Conservation (phyloP, 1,140 invertebrate genomes). For the Lerema accius region DNA sequence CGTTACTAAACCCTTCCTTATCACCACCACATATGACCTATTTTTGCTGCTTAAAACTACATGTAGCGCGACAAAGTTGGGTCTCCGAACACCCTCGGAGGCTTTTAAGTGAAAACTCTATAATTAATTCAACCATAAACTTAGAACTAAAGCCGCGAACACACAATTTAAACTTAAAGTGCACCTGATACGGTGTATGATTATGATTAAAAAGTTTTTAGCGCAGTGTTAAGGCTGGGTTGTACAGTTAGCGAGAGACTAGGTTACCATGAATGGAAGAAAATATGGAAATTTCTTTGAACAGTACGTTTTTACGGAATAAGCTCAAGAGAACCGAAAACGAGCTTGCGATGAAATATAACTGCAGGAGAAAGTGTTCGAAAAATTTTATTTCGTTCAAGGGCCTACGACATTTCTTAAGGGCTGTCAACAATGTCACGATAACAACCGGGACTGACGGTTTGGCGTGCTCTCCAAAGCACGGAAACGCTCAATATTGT, state of each 20-base stretch:
- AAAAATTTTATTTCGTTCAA: too few species aligned
- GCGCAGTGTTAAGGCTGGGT: neutral
- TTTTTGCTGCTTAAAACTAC: constrained; percentile 1
- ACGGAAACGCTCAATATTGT: too few species aligned
- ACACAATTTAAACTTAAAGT: constrained; percentile 32
- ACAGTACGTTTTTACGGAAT: too few species aligned
- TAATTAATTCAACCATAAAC: constrained; percentile 34
- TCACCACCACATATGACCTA: neutral
- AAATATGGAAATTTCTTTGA: too few species aligned
- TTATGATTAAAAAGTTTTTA: constrained; percentile 30
- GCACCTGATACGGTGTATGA: constrained; percentile 32
- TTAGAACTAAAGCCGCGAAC: constrained; percentile 31
- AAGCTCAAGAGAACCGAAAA: too few species aligned
- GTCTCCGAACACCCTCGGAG: constrained; percentile 17
- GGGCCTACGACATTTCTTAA: too few species aligned
- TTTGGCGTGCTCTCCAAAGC: too few species aligned
- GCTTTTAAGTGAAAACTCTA: constrained; percentile 32
- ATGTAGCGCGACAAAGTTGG: constrained; percentile 10
- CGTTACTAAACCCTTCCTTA: neutral
- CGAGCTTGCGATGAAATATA: too few species aligned
- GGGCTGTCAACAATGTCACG: too few species aligned
- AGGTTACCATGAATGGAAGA: too few species aligned
- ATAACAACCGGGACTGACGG: too few species aligned
- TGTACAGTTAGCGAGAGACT: neutral
- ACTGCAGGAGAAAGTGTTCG: too few species aligned